Percentiles rank a stretch among this genome's conserved stretches.
phyloP scores from a whole-genome alignment of 2,113 vertebrate genomes.

The Emydocephalus ijimae region DNA sequence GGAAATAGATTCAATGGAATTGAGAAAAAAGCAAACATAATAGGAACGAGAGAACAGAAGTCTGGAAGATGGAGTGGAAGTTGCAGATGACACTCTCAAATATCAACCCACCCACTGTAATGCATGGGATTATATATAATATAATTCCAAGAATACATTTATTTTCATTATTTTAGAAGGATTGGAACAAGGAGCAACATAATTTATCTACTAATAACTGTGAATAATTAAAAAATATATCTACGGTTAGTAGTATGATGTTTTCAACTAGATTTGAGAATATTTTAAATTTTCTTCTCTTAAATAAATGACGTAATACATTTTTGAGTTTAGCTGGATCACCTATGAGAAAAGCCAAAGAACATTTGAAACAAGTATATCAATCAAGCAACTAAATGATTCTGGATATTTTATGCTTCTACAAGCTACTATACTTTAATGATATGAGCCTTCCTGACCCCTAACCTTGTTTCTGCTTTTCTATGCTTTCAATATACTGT shows the following conservation, averaged over 20 bases:
- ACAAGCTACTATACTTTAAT: background rate
- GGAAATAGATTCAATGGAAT: background rate
- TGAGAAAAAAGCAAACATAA: background rate
- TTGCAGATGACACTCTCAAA: background rate
- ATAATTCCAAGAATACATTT: background rate
- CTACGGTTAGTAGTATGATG: background rate
- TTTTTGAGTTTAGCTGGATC: background rate
- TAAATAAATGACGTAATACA: background rate
- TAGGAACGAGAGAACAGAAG: too few relatives aligned
- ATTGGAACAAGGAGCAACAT: background rate
- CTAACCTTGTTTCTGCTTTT: background rate
- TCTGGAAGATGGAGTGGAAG: background rate
- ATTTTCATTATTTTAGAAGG: background rate
- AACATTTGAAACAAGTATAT: background rate
- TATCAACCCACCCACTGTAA: background rate
- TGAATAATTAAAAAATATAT: background rate
- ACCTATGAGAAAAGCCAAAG: background rate
- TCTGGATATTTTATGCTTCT: background rate
- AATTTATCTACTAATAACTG: background rate
- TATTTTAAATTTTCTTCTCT: background rate
- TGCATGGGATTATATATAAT: background rate
- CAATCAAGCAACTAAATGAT: background rate
- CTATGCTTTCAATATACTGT: background rate
- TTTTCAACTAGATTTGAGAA: background rate
- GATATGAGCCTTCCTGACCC: background rate